Conservation (phyloP, 2,113 vertebrate genomes). For the Miniopterus natalensis region DNA sequence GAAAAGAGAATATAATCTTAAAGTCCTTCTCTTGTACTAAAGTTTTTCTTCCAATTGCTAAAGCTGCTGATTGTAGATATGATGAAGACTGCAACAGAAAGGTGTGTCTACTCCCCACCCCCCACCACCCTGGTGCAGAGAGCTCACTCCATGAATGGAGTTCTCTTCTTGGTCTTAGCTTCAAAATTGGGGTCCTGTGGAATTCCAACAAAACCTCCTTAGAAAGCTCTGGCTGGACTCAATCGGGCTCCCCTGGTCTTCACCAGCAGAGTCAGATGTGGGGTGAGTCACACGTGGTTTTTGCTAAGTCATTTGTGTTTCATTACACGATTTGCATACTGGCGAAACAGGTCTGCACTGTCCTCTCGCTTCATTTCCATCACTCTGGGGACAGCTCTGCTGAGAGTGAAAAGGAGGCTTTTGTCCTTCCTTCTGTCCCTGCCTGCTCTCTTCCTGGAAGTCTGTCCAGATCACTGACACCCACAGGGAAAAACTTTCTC, state of each 20-base stretch:
- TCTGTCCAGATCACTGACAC: not conserved
- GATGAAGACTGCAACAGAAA: not conserved
- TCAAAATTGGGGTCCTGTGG: not conserved
- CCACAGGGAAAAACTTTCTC: not conserved
- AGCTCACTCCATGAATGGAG: not conserved
- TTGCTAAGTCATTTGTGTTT: slow-evolving; percentile 76
- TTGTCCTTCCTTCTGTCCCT: slow-evolving; percentile 56
- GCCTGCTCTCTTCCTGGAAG: slow-evolving; percentile 58
- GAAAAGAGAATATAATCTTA: not conserved
- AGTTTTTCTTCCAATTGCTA: not conserved
- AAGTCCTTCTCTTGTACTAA: not conserved
- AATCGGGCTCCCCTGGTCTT: not conserved
- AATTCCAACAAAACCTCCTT: slow-evolving; percentile 49
- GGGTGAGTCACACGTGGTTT: slow-evolving; percentile 54
- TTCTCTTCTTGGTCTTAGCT: not conserved
- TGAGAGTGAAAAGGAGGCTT: slow-evolving; percentile 68
- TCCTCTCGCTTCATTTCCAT: slow-evolving; percentile 71
- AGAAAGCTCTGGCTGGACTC: not conserved
- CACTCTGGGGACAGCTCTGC: slow-evolving; percentile 58
- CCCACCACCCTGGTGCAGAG: not conserved
- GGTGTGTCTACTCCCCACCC: not conserved
- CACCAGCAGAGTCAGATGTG: slow-evolving; percentile 14
- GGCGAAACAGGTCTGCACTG: slow-evolving; percentile 75
- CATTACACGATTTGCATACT: slow-evolving; percentile 77
- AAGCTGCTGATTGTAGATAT: not conserved